phyloP scores from a whole-genome alignment of 1,140 invertebrate species.

The Pygmarrhopalites habei region DNA sequence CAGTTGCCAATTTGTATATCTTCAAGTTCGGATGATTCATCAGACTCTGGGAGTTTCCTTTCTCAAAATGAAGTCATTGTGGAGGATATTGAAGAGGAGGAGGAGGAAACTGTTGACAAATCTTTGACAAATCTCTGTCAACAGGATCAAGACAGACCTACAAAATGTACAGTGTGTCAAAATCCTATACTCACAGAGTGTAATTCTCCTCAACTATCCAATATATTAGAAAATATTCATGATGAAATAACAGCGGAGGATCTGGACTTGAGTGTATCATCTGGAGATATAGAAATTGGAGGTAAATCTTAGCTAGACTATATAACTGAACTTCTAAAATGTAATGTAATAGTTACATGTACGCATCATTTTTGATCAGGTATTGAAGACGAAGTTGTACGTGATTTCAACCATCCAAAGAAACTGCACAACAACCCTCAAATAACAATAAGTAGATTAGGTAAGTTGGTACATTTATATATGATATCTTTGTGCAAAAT shows the following conservation, averaged over 20 bases:
- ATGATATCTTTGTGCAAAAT: too few relatives aligned
- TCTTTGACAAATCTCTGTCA: background rate
- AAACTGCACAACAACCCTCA: background rate
- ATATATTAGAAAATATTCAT: conserved; percentile 32
- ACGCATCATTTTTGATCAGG: too few relatives aligned
- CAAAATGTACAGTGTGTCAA: conserved; percentile 26
- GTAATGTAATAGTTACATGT: too few relatives aligned
- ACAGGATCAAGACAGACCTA: background rate
- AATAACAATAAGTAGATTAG: conserved; percentile 1
- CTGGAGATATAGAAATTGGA: conserved; percentile 36
- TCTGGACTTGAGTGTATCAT: conserved; percentile 28
- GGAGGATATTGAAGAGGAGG: conserved; percentile 24
- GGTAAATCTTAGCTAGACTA: too few relatives aligned
- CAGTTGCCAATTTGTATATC: background rate
- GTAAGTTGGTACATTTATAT: too few relatives aligned
- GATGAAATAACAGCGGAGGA: conserved; percentile 30
- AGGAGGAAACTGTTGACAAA: background rate
- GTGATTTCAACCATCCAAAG: conserved; percentile 12
- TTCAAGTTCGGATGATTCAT: conserved; percentile 9
- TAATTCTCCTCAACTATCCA: conserved; percentile 23
- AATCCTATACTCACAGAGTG: conserved; percentile 13
- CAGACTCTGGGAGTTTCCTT: conserved; percentile 13
- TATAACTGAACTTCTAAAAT: too few relatives aligned
- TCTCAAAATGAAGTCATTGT: conserved; percentile 22
- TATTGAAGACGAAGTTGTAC: conserved; percentile 34